Conservation (phyloP, 2,888 invertebrate species). For the Eupithecia subumbrata region DNA sequence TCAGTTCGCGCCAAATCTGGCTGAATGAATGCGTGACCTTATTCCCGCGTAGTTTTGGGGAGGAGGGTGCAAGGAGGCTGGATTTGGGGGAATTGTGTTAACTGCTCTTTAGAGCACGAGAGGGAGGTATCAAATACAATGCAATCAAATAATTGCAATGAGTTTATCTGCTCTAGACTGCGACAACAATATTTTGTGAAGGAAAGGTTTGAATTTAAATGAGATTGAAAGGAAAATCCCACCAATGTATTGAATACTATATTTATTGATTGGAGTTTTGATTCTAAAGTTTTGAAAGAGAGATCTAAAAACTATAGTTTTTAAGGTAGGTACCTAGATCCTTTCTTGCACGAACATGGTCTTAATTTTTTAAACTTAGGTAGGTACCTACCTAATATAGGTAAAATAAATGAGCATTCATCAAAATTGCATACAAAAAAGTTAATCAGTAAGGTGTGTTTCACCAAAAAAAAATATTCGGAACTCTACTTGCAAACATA, state of each 20-base stretch:
- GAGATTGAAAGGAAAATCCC: background rate
- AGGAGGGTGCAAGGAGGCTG: slow-evolving; percentile 15
- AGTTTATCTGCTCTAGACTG: background rate
- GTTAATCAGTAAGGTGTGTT: too few species aligned
- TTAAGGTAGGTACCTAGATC: too few species aligned
- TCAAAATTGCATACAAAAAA: too few species aligned
- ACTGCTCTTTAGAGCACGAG: slow-evolving; percentile 5
- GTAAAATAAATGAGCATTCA: too few species aligned
- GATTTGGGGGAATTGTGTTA: slow-evolving; percentile 19
- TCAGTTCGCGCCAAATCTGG: slow-evolving; percentile 37
- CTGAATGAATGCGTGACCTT: slow-evolving; percentile 38
- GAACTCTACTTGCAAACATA: too few species aligned
- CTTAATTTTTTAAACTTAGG: too few species aligned
- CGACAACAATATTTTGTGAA: background rate
- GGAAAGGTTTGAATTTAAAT: background rate
- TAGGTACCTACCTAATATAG: too few species aligned
- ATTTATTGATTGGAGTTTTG: too few species aligned
- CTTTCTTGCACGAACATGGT: too few species aligned
- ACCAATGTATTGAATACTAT: background rate
- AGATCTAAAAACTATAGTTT: too few species aligned
- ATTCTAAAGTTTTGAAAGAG: too few species aligned
- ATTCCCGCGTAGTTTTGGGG: slow-evolving; percentile 32
- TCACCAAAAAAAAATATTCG: too few species aligned
- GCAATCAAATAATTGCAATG: background rate
- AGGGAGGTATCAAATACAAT: background rate